Evolutionary conservation across 2,888 invertebrate species (phyloP).

Genomic region (Balanococcus diminutus): DNA sequence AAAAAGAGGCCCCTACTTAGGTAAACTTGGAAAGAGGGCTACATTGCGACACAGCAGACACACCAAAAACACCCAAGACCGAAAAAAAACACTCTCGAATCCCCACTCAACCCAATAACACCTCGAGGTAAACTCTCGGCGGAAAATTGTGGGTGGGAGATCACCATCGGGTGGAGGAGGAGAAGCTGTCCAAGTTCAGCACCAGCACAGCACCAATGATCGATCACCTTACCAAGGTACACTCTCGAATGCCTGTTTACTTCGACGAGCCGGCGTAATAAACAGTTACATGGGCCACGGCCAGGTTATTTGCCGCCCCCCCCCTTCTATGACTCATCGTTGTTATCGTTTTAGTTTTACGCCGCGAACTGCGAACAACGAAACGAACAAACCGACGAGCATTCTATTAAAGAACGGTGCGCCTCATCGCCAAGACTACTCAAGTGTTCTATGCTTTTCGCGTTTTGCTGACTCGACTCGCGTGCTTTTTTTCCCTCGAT

Average conservation of each 20-base stretch:
- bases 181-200: too few relatives aligned
- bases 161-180: too few relatives aligned
- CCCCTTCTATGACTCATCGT: slow-evolving; percentile 21
- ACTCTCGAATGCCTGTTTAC: background rate
- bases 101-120: too few relatives aligned
- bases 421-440: slow-evolving; percentile 13
- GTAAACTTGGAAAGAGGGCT: too few relatives aligned
- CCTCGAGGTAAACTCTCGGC: too few relatives aligned
- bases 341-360: slow-evolving; percentile 45
- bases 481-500: background rate
- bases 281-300: slow-evolving; percentile 46
- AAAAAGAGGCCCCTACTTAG: background rate
- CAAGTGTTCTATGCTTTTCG: slow-evolving; percentile 3
- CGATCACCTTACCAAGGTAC: background rate
- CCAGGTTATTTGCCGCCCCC: slow-evolving; percentile 46
- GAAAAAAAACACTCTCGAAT: too few relatives aligned
- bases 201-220: background rate
- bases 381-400: background rate
- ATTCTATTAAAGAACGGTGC: slow-evolving; percentile 11
- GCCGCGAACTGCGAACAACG: background rate
- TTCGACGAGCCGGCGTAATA: slow-evolving; percentile 5
- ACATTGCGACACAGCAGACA: too few relatives aligned
- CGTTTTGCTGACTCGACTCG: background rate
- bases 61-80: too few relatives aligned
- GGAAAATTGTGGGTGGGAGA: too few relatives aligned